These are phyloP conservation scores for Bombylius discolor DNA, from an alignment of 2,888 invertebrate species.

Conservation along the genomic window DNA sequence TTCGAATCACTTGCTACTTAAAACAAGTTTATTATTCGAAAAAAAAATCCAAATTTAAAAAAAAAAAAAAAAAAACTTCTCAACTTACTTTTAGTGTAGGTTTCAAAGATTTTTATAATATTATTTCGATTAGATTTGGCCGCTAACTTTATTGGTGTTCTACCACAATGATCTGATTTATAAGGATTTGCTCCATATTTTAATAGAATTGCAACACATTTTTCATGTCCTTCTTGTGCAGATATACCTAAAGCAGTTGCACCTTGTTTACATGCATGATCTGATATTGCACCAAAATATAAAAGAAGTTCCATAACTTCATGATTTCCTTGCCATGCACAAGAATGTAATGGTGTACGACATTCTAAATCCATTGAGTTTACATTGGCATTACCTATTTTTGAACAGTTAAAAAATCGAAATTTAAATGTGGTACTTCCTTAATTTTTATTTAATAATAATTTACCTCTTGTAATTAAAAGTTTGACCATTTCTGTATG, in stretches of 20 bases:
- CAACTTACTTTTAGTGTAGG: slow-evolving; percentile 41
- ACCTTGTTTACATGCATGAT: slow-evolving; percentile 89
- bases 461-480: slow-evolving; percentile 53
- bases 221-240: slow-evolving; percentile 90
- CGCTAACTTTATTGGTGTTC: slow-evolving; percentile 78
- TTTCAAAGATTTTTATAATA: slow-evolving; percentile 67
- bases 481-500: slow-evolving; percentile 85
- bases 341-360: slow-evolving; percentile 84
- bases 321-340: slow-evolving; percentile 90
- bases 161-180: slow-evolving; percentile 75
- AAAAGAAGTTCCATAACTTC: slow-evolving; percentile 69
- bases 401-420: not conserved
- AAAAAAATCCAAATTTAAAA: not conserved
- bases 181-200: slow-evolving; percentile 76
- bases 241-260: slow-evolving; percentile 92
- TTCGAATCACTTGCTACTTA: slow-evolving; percentile 30
- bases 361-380: slow-evolving; percentile 79
- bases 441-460: slow-evolving; percentile 2
- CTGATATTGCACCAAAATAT: slow-evolving; percentile 66
- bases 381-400: slow-evolving; percentile 62
- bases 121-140: slow-evolving; percentile 81
- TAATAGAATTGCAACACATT: slow-evolving; percentile 70
- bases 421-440: not conserved
- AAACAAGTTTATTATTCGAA: not conserved
- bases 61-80: not conserved